Percentiles rank a stretch among this genome's conserved stretches.
Evolutionary conservation across 2,113 vertebrate species (phyloP).

Genomic region (Delphinapterus leucas): DNA sequence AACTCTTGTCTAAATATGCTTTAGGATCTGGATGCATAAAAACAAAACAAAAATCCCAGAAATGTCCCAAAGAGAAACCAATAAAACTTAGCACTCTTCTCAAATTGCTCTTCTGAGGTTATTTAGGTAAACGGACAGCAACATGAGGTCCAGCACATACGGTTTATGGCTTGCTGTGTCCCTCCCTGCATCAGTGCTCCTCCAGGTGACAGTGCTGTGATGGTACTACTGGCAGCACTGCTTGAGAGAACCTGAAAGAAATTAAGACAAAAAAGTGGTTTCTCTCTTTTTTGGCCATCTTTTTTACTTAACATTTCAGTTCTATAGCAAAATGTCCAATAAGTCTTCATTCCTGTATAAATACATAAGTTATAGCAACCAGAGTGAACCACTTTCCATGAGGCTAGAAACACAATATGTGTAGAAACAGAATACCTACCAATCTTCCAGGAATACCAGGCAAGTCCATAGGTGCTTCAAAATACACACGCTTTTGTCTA

Average conservation of each 20-base stretch:
- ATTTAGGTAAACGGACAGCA: not conserved
- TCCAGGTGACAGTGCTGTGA: slow-evolving; percentile 94
- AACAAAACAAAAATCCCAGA: not conserved
- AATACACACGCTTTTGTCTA: not conserved
- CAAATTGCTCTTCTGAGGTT: not conserved
- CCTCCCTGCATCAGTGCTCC: slow-evolving; percentile 95
- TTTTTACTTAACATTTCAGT: not conserved
- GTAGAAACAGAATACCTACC: not conserved
- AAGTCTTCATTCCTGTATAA: not conserved
- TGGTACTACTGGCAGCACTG: slow-evolving; percentile 90
- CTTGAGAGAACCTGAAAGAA: slow-evolving; percentile 92
- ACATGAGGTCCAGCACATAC: slow-evolving; percentile 80
- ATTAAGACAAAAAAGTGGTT: not conserved
- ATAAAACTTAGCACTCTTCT: not conserved
- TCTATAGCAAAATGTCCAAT: not conserved
- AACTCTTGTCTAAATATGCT: not conserved
- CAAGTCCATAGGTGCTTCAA: not conserved
- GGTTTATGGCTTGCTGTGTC: slow-evolving; percentile 95
- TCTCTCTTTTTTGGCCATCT: not conserved
- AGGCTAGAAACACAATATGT: not conserved
- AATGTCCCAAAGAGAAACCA: not conserved
- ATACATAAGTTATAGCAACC: not conserved
- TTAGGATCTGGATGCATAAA: not conserved
- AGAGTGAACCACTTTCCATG: not conserved
- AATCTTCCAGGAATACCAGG: not conserved